Evolutionary conservation across 2,797 vertebrate genomes (phyloP).

Genomic region (Bryconaethiops microstoma): DNA sequence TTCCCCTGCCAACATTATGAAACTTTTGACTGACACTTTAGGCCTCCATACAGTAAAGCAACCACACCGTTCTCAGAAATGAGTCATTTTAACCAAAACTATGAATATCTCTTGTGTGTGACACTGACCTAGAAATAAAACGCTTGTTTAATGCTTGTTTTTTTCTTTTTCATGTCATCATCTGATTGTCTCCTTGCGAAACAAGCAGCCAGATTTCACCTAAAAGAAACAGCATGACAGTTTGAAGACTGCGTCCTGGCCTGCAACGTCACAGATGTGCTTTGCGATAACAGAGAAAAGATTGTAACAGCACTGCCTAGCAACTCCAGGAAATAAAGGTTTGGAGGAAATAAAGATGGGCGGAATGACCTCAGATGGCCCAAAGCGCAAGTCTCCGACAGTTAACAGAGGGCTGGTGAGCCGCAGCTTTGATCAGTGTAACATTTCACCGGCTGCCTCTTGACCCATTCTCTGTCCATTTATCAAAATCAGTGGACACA

Average conservation of each 20-base stretch:
- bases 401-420: background rate
- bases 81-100: background rate
- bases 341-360: background rate
- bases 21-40: background rate
- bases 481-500: constrained; percentile 9
- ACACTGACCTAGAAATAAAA: background rate
- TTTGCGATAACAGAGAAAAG: background rate
- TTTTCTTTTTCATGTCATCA: background rate
- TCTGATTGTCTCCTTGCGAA: background rate
- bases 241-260: constrained; percentile 10
- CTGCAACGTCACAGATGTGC: constrained; percentile 3
- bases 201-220: background rate
- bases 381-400: background rate
- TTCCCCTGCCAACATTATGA: too few species aligned
- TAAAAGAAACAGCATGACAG: constrained; percentile 1
- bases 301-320: background rate
- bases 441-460: background rate
- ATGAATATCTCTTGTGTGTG: background rate
- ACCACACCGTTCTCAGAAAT: background rate
- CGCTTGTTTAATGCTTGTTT: background rate
- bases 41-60: background rate
- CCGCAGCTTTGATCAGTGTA: background rate
- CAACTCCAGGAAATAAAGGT: background rate
- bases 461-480: background rate
- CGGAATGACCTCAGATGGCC: background rate